Base-by-base conservation (phyloP, 2,113 vertebrate genomes). In the Tenrec ecaudatus region DNA sequence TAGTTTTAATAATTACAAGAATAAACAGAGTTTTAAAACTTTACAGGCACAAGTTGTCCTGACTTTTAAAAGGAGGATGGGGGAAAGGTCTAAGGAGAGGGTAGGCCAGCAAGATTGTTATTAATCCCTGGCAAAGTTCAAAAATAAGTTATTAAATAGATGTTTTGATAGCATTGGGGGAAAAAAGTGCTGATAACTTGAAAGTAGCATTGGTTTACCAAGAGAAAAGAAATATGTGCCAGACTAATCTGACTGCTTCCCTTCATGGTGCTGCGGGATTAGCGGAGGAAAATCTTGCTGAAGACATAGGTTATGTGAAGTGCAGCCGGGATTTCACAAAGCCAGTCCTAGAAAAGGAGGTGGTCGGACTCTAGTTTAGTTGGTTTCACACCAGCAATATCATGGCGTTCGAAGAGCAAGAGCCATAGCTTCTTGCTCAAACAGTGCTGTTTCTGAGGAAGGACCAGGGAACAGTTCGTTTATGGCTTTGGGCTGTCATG, bases 131-230 rank as follows among this genome's bases (percentile, higher is more conserved):
- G 68, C 2, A 94, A 92, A 95, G 36, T 89, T 77, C 64, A 84
- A 87, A 62, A 91, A 68, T 95, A 89, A 94, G 91, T 82, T 81
- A 93, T 84, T 84, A 91, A 93, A 78, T 89, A 94, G 68, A 86
- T 81, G 40, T 87, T 91, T 95, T 90, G 31, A 83, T 68, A 87
- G 85, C 53, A 84, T 47, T 27, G 33, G 84, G 38, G 60, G 91
- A 92, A 96, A 58, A 92, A 95, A 95, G 81, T 78, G 62, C 87
- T 22, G 73, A 84, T 73, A 81, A 36, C 73, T 57, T 89, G 58
- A 93, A 95, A 91, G 81, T 16, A 62, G 40, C 31, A 62, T 73
- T 60, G 38, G 57, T 81, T 53, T 86, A 20, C 62, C n/a, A 78
- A 78, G 92, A 85, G 91, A 94, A 94, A 90, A 53, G 9, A 40